Conservation (phyloP, 92 coral and sea anemone species). For the Epizoanthus illoricatus region DNA sequence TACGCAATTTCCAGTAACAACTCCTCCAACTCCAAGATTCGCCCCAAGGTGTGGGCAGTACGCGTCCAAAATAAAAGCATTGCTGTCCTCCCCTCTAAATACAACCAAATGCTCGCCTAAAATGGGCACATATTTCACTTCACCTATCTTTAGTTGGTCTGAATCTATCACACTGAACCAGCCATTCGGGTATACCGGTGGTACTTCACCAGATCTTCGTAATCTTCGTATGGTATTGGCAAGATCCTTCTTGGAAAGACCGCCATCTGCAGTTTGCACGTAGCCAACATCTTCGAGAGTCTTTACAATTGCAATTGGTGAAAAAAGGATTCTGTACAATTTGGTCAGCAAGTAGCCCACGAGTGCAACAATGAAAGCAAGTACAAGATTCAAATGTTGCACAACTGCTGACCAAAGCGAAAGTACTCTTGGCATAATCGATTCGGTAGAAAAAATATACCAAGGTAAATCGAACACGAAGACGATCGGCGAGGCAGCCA, state of each 20-base stretch:
- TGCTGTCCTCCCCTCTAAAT: conserved; percentile 89
- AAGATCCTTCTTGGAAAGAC: conserved; percentile 61
- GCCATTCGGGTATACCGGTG: conserved; percentile 95
- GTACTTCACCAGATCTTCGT: conserved; percentile 69
- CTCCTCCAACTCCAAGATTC: conserved; percentile 91
- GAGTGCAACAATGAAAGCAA: conserved; percentile 26
- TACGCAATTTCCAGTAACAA: conserved; percentile 71
- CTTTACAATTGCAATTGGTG: conserved; percentile 62
- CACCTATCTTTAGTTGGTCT: conserved; percentile 63
- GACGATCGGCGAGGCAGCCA: conserved; percentile 55
- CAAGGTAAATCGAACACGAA: conserved; percentile 42
- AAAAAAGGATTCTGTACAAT: conserved; percentile 66
- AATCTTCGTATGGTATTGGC: conserved; percentile 64
- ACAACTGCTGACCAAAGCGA: conserved; percentile 29
- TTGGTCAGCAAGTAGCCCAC: conserved; percentile 45
- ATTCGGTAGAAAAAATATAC: conserved; percentile 23
- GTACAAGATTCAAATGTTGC: conserved; percentile 31
- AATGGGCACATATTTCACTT: conserved; percentile 66
- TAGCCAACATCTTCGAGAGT: conserved; percentile 80
- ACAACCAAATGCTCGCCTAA: conserved; percentile 90
- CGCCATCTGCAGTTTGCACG: conserved; percentile 48
- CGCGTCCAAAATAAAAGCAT: conserved; percentile 72
- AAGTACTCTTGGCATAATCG: conserved; percentile 20
- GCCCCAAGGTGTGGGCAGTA: conserved; percentile 99
- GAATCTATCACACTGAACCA: conserved; percentile 85